Percentiles rank a stretch among this genome's conserved stretches.
Evolutionary conservation across 2,888 invertebrate species (phyloP).

Genomic region (Melipona beecheii): DNA sequence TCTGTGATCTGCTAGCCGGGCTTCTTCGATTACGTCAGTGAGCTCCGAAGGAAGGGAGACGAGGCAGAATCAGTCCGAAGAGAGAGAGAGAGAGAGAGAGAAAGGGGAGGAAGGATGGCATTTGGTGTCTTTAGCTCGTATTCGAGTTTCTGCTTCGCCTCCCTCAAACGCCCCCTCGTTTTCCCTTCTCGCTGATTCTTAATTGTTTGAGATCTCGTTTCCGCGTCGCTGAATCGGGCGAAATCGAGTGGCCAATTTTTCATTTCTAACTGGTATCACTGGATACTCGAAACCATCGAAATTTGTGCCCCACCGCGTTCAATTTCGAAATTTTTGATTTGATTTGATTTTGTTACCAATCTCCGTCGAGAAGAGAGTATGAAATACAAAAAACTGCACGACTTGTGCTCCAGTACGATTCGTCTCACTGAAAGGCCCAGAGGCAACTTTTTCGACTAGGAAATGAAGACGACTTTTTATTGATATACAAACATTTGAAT

Average conservation of each 20-base stretch:
- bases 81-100: neutral
- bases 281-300: no score
- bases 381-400: no score
- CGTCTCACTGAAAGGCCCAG: no score
- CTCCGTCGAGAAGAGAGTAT: no score
- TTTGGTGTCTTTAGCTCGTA: slow-evolving; percentile 15
- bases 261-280: no score
- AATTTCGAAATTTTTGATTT: no score
- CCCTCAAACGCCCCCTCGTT: neutral
- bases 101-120: neutral
- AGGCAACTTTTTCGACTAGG: no score
- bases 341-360: no score
- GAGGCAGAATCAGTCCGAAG: slow-evolving; percentile 22
- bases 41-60: slow-evolving; percentile 61
- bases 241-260: neutral
- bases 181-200: neutral
- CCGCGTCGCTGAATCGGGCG: slow-evolving; percentile 32
- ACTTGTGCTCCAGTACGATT: no score
- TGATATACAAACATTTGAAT: no score
- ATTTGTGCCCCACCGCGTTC: no score
- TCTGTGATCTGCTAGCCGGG: slow-evolving; percentile 81
- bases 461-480: no score
- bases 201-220: neutral
- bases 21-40: slow-evolving; percentile 79
- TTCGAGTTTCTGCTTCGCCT: slow-evolving; percentile 3